These are phyloP conservation scores for Diabrotica undecimpunctata DNA, from an alignment of 1,140 invertebrate species.

Conservation along the genomic window DNA sequence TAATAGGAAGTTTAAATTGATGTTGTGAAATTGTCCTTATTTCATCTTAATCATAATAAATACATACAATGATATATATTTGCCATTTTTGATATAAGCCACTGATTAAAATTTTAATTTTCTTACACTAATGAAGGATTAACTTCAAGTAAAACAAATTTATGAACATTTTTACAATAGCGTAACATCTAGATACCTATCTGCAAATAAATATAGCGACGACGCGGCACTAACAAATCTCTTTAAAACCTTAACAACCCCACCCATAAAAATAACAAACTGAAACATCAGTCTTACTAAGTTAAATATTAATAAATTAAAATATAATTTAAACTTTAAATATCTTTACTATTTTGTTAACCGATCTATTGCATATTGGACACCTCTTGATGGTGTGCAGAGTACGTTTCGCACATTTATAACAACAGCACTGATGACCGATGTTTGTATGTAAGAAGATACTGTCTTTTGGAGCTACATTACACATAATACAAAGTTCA, in stretches of 20 bases:
- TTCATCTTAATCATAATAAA: too few species aligned
- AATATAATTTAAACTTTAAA: constrained; percentile 36
- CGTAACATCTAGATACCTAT: constrained; percentile 31
- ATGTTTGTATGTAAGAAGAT: constrained; percentile 62
- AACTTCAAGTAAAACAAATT: too few species aligned
- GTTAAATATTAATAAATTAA: neutral
- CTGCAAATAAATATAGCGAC: constrained; percentile 9
- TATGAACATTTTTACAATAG: too few species aligned
- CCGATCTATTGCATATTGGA: constrained; percentile 63
- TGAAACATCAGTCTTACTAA: neutral
- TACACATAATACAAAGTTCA: constrained; percentile 59
- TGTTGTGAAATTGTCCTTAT: too few species aligned
- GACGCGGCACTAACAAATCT: neutral
- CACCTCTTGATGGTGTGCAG: constrained; percentile 60
- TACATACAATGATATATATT: too few species aligned
- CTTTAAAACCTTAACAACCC: too few species aligned
- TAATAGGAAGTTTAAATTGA: too few species aligned
- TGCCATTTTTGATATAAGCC: too few species aligned
- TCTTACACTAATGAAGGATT: too few species aligned
- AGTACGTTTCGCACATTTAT: constrained; percentile 61
- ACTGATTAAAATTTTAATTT: too few species aligned
- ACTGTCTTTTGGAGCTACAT: constrained; percentile 57
- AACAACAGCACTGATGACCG: constrained; percentile 65
- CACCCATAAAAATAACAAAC: too few species aligned
- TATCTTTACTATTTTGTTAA: constrained; percentile 60